These are phyloP conservation scores for Rhombomys opimus DNA, from an alignment of 2,113 vertebrate genomes.

Conservation along the genomic window DNA sequence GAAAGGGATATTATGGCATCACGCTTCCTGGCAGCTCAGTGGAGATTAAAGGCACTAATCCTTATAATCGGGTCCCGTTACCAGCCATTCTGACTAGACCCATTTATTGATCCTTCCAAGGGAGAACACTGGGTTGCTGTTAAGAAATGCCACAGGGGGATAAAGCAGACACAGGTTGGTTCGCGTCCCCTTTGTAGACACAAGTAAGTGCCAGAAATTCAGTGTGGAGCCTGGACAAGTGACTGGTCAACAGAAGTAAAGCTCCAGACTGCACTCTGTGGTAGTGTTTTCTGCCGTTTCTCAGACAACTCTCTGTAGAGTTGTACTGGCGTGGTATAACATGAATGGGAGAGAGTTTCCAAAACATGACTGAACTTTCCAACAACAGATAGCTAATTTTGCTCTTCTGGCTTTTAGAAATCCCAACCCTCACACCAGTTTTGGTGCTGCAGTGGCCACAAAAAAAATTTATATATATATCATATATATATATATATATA, in stretches of 20 bases:
- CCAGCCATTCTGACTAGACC: constrained; percentile 35
- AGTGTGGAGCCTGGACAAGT: neutral
- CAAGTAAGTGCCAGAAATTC: neutral
- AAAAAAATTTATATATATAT: neutral
- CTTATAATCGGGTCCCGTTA: constrained; percentile 51
- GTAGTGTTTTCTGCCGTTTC: constrained; percentile 46
- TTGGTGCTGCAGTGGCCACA: neutral
- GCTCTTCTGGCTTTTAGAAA: neutral
- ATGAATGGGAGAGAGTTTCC: constrained; percentile 7
- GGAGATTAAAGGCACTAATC: constrained; percentile 65
- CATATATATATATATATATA: too few relatives aligned
- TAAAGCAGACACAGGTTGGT: neutral
- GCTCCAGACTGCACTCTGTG: neutral
- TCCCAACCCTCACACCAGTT: neutral
- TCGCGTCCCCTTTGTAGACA: constrained; percentile 14
- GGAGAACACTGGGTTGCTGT: constrained; percentile 16
- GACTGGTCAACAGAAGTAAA: neutral
- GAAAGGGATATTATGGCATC: constrained; percentile 61
- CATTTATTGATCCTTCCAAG: constrained; percentile 50
- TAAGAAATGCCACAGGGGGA: neutral
- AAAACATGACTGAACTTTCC: neutral
- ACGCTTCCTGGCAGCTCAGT: constrained; percentile 42
- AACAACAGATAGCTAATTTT: neutral
- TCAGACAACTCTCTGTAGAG: neutral
- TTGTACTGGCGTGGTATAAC: neutral